A percentile compares a stretch with the other conserved stretches of the same genome.
Evolutionary conservation across 2,113 vertebrate species (phyloP).

Genomic region (Oenanthe oenanthe): DNA sequence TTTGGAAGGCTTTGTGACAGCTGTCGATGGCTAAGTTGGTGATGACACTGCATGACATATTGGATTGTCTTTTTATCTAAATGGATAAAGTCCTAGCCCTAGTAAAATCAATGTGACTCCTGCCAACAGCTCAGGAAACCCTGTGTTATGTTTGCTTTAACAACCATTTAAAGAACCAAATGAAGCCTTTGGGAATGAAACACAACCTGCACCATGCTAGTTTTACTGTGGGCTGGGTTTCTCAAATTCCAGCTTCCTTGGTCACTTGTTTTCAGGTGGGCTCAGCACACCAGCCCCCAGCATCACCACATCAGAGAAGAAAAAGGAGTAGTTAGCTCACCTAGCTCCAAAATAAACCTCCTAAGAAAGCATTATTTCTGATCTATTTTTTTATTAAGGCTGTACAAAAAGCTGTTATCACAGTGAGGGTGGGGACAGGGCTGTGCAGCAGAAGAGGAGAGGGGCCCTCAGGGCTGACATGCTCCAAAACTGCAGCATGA

Average conservation of each 20-base stretch:
- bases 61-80: background rate
- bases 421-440: background rate
- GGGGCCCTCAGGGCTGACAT: rapidly evolving
- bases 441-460: background rate
- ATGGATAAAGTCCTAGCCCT: background rate
- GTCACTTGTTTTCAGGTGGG: background rate
- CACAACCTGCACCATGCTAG: rapidly evolving
- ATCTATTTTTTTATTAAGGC: background rate
- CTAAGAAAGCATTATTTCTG: background rate
- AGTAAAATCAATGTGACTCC: background rate
- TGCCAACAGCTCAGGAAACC: background rate
- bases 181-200: background rate
- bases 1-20: background rate
- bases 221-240: background rate
- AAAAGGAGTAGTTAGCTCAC: background rate
- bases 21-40: background rate
- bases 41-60: background rate
- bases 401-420: background rate
- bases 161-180: background rate
- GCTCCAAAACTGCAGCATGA: rapidly evolving
- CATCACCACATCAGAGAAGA: background rate
- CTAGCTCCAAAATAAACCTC: background rate
- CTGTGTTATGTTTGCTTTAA: background rate
- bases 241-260: background rate
- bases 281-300: background rate